Conservation (phyloP, 1,140 invertebrate genomes). For the Cydia amplana region DNA sequence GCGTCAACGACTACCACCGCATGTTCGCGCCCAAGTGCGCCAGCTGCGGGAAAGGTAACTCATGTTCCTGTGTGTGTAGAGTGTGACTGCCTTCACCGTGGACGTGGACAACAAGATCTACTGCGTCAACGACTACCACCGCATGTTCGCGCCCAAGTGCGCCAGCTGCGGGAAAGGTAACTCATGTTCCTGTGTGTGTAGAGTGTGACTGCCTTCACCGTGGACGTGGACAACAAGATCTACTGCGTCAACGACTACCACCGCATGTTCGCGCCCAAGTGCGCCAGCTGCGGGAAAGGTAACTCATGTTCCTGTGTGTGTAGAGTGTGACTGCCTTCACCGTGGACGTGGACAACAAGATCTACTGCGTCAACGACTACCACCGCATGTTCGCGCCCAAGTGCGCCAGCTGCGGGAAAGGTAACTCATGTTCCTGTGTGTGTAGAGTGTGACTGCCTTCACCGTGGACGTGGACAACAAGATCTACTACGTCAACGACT, state of each 20-base stretch:
- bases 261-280: conserved; percentile 99
- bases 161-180: conserved; percentile 95
- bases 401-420: conserved; percentile 97
- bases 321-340: conserved; percentile 98
- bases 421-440: conserved; percentile 63
- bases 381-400: conserved; percentile 99
- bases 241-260: conserved; percentile 99
- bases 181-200: background rate
- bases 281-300: conserved; percentile 96
- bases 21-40: conserved; percentile 99
- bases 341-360: conserved; percentile 98
- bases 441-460: conserved; percentile 95
- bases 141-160: conserved; percentile 99
- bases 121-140: conserved; percentile 98
- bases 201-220: conserved; percentile 98
- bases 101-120: conserved; percentile 99
- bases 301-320: conserved; percentile 11
- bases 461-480: conserved; percentile 99
- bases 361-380: conserved; percentile 99
- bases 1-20: conserved; percentile 98
- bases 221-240: conserved; percentile 98
- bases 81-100: conserved; percentile 98
- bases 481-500: conserved; percentile 99
- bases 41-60: conserved; percentile 93
- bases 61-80: conserved; percentile 72